Percentiles rank a stretch among this genome's conserved stretches.
phyloP scores from a whole-genome alignment of 2,113 vertebrate species.

The Ranitomeya imitator region DNA sequence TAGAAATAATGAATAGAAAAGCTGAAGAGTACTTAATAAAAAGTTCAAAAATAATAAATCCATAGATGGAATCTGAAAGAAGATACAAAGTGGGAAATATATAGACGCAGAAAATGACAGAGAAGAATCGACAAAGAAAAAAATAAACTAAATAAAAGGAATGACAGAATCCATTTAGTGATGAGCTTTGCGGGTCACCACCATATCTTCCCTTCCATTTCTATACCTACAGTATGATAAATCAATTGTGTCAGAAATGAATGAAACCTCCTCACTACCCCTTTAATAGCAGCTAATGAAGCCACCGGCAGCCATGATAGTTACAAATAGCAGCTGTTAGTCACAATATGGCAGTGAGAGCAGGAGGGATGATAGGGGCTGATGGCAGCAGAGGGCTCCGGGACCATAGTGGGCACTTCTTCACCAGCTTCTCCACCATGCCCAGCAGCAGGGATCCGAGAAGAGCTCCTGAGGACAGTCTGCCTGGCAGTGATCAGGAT shows the following conservation, averaged over 20 bases:
- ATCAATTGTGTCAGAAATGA: slow-evolving; percentile 20
- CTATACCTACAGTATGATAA: slow-evolving; percentile 12
- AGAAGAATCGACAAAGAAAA: background rate
- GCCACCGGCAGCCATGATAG: background rate
- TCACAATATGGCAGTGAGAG: slow-evolving; percentile 15
- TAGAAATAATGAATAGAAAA: too few relatives aligned
- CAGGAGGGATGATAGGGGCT: background rate
- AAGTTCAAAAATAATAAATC: too few relatives aligned
- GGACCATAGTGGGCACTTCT: background rate
- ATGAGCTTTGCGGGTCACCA: background rate
- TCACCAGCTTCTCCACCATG: background rate
- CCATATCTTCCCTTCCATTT: background rate
- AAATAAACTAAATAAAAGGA: background rate
- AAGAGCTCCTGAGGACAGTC: background rate
- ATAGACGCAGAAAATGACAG: background rate
- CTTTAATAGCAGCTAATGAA: slow-evolving; percentile 17
- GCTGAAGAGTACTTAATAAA: too few relatives aligned
- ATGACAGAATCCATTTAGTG: background rate
- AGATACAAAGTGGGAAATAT: too few relatives aligned
- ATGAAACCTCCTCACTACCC: background rate
- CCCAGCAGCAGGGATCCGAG: background rate
- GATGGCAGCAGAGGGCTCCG: background rate
- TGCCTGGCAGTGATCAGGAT: background rate
- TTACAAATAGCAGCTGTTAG: slow-evolving; percentile 18
- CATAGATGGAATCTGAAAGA: too few relatives aligned